These are phyloP conservation scores for Rhamnusium bicolor DNA, from an alignment of 2,888 invertebrate genomes.

Conservation along the genomic window DNA sequence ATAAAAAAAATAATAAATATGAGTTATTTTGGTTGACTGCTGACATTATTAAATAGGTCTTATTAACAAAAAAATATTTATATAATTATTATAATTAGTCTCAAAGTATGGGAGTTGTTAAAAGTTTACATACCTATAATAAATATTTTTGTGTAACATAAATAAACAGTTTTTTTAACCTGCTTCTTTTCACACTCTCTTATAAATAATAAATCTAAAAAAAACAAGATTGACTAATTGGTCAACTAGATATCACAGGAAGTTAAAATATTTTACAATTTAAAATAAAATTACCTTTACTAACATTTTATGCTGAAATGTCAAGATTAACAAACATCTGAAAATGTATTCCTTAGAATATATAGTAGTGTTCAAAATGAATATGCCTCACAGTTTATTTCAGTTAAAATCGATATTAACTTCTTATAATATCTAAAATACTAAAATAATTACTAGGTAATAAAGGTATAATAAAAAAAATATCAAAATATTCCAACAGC, in stretches of 20 bases:
- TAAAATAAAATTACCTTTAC: not conserved
- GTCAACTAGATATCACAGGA: not conserved
- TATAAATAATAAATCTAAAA: not conserved
- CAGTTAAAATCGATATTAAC: no score
- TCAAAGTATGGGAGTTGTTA: no score
- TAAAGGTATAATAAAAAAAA: no score
- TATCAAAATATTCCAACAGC: no score
- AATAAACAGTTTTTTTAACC: not conserved
- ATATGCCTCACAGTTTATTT: not conserved
- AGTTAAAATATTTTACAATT: not conserved
- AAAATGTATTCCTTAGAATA: not conserved
- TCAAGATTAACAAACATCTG: not conserved
- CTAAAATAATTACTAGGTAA: no score
- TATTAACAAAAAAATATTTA: no score
- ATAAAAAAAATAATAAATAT: no score
- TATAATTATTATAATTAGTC: no score
- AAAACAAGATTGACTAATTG: not conserved
- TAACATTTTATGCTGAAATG: not conserved
- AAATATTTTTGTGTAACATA: not conserved
- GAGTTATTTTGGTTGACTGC: no score
- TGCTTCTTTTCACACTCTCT: not conserved
- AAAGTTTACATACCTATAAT: no score
- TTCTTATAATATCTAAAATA: no score
- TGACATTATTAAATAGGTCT: no score
- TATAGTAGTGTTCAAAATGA: not conserved